Base-by-base conservation (phyloP, 2,113 vertebrate species). In the Platichthys stellatus region DNA sequence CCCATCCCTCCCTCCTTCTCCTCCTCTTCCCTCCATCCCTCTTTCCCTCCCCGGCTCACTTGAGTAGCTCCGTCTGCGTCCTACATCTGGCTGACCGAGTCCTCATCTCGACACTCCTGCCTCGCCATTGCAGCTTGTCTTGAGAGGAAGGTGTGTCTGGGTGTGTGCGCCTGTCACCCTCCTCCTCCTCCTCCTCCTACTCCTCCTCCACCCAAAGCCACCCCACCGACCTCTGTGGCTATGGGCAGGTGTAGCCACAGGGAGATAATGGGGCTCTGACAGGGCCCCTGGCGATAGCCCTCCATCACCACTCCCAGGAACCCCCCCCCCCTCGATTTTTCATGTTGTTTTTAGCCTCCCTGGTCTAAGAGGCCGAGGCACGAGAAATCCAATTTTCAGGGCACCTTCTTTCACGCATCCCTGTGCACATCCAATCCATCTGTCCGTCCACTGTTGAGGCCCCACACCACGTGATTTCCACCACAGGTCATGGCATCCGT, bases 351-450 rank as follows among this genome's bases (percentile, higher is more conserved):
- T 90, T 80, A 51, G 71, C 71, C 62, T 82, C 45, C 49, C 35
- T 59, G 2, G 62, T 64, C 71, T 64, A 63, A 82, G 40, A 81
- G 72, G 69, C 79, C 18, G 18, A 72, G 76, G 82, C 20, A 28
- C 77, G 78, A 89, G 69, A 82, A 90, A 92, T 90, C 86, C 86
- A 87, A 89, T 91, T 91, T 88, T 69, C 88, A 78, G 80, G 75
- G 70, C 74, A 78, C 72, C 82, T 75, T 87, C 59, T 87, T 81
- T 88, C 78, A 82, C 63, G 78, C 87, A 73, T 78, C 83, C 86
- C 76, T 84, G 75, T 87, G 86, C 86, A 82, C 86, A 81, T 85
- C 84, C 70, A 84, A 84, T 90, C 86, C 74, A 76, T 90, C 80
- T 83, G 71, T 80, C 74, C 67, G 23, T 83, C 73, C 72, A 69